A percentile compares a stretch with the other conserved stretches of the same genome.
phyloP scores from a whole-genome alignment of 37 sponge, comb jelly and placozoan genomes.

The Amphimedon queenslandica region DNA sequence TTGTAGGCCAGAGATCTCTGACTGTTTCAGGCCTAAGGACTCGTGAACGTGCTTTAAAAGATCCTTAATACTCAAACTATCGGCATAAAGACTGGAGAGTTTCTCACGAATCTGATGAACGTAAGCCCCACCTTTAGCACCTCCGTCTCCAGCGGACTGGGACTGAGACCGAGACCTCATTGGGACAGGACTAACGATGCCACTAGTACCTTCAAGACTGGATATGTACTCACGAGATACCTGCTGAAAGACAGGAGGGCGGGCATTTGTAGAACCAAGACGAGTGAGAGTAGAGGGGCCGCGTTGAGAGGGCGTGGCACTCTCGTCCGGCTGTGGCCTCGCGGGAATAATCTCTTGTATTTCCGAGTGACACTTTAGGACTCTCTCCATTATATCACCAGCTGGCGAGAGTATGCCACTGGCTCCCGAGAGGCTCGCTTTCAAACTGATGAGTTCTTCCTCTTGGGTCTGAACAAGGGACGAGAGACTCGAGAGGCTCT shows the following conservation, averaged over 20 bases:
- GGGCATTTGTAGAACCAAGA: not conserved
- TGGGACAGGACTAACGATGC: not conserved
- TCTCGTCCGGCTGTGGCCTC: not conserved
- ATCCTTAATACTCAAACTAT: not conserved
- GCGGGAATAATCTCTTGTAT: constrained; percentile 12
- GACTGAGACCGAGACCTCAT: not conserved
- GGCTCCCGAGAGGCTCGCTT: constrained; percentile 3
- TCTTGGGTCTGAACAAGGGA: not conserved
- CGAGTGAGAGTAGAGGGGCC: not conserved
- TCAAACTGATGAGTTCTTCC: not conserved
- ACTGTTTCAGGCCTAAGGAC: not conserved
- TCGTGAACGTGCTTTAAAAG: not conserved
- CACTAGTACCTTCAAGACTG: constrained; percentile 13
- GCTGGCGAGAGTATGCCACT: constrained; percentile 8
- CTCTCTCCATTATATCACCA: not conserved
- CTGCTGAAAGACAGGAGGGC: constrained; percentile 32
- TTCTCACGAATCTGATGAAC: constrained; percentile 7
- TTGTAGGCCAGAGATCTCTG: not conserved
- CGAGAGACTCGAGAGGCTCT: not conserved
- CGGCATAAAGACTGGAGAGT: constrained; percentile 5
- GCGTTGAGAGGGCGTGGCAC: not conserved
- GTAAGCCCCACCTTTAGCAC: not conserved
- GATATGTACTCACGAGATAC: constrained; percentile 33
- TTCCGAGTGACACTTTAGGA: constrained; percentile 13
- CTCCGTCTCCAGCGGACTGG: not conserved